Base-by-base conservation (phyloP, 2,113 vertebrate species). In the Sceloporus tristichus region DNA sequence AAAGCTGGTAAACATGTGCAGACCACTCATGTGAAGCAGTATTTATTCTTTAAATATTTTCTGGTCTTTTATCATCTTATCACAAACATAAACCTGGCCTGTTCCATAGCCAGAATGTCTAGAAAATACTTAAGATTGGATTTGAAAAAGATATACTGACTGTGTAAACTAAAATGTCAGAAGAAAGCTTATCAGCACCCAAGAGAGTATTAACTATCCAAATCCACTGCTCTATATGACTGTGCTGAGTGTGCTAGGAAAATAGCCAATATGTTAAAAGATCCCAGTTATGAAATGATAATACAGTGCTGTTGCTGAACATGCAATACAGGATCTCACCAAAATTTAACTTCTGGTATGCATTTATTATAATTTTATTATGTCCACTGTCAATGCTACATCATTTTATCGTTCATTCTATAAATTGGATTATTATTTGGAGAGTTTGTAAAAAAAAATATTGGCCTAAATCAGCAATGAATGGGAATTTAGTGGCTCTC, bases 71-170 rank as follows among this genome's bases (percentile, higher is more conserved):
- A 53, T n/a, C 65, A 86, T 38, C n/a, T 54, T 23, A 79, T 56
- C n/a, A 62, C 29, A n/a, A 70, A 66, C 1, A 34, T 75, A 25
- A 82, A 79, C 7, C 0, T 4, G 56, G 68, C 59, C 13, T 3
- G 9, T 89, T 90, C 74, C 85, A 85, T 18, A 66, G 53, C 34
- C 34, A 73, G 78, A 59, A 40, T 25, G 13, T 76, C 85, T 80
- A 82, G 0, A 75, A 85, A 66, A 3, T 9, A 42, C 13, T 3
- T 66, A n/a, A 4, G 75, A 85, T 13, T 80, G 38, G 25, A 56
- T 86, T 86, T 91, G 34, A 62, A 82, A 48, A 87, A 48, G 40
- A 73, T 27, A 86, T 87, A 56, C 18, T 82, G n/a, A 90, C 40
- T 73, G 65, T 29, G 68, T 73, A 84, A 54, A 71, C 29, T 73